Base-by-base conservation (phyloP, 2,888 invertebrate genomes). In the Omphaloscelis lunosa region DNA sequence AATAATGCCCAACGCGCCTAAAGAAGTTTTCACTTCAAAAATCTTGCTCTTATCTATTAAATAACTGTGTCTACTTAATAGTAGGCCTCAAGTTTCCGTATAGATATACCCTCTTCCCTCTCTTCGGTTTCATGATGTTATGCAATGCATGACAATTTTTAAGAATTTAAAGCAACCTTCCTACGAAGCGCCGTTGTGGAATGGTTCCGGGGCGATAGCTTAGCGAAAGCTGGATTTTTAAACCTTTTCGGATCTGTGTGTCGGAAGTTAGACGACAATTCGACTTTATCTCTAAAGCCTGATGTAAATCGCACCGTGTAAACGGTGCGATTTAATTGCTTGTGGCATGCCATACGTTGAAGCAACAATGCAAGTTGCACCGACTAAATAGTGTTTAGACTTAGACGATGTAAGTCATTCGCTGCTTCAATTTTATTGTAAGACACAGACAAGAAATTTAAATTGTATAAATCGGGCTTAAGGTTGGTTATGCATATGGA, bases 121-220 rank as follows among this genome's bases (percentile, higher is more conserved):
- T n/a, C 39, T 34, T 6, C 34, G 1, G 1, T 2, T 45, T 34
- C 17, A 71, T n/a, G 17, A 17, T 45, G 4, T 58, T 56, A 56
- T 39, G 34, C 6, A 1, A 65, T 2, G 3, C 8, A 23, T 4
- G 62, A 12, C 0, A 7, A 41, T 41, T 58, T 45, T 78, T n/a
- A 17, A 78, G 39, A 67, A 78, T 68, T 51, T 68, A 39, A 27
- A 11, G 17, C 9, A 15, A 27, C 12, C 15, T 39, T 27, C 9
- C 27, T 39, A 1, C 0, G 17, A 27, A 39, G 27, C 11, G 9
- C n/a, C 12, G 48, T 20, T 8, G 20, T 5, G 11, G 20, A 4
- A 12, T 17, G 23, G 45, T 78, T 76, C 39, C 67, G 68, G 48
- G 7, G 6, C 0, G 39, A 58, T 78, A 61, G 39, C 27, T 48